Evolutionary conservation across 2,888 invertebrate species (phyloP).

Genomic region (Herminia tarsipennalis): DNA sequence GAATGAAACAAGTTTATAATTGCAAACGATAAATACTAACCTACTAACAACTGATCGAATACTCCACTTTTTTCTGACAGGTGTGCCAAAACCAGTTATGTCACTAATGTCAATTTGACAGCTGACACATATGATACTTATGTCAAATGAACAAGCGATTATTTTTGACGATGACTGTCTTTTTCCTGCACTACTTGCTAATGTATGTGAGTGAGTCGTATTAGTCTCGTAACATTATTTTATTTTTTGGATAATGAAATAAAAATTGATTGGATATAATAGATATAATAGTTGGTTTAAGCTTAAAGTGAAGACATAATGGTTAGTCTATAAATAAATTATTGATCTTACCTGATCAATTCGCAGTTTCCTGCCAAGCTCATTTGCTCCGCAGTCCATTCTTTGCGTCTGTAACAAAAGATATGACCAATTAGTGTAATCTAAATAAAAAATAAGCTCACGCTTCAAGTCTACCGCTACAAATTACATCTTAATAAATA

Average conservation of each 20-base stretch:
- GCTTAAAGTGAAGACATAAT: too few species aligned
- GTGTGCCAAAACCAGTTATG: slow-evolving; percentile 59
- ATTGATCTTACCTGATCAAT: slow-evolving; percentile 76
- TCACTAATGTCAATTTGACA: slow-evolving; percentile 59
- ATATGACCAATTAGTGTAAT: slow-evolving; percentile 10
- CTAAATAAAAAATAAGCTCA: too few species aligned
- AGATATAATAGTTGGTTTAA: too few species aligned
- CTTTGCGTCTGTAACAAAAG: slow-evolving; percentile 77
- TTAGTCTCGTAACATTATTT: too few species aligned
- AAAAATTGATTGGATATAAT: too few species aligned
- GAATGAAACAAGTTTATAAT: slow-evolving; percentile 37
- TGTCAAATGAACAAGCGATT: slow-evolving; percentile 40
- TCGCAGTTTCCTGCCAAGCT: slow-evolving; percentile 77
- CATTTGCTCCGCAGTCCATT: slow-evolving; percentile 79
- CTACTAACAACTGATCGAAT: slow-evolving; percentile 51
- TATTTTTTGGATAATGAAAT: too few species aligned
- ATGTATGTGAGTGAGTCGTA: too few species aligned
- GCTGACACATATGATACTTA: slow-evolving; percentile 59
- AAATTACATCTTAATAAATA: background rate
- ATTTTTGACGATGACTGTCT: slow-evolving; percentile 23
- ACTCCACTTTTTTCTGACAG: slow-evolving; percentile 49
- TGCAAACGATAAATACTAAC: slow-evolving; percentile 40
- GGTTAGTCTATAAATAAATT: too few species aligned
- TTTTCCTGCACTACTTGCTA: slow-evolving; percentile 14
- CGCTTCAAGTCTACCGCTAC: too few species aligned